Evolutionary conservation across 2,797 vertebrate species (phyloP), one percentile per base, ranked within the genome.

Genomic region (Emys orbicularis): DNA sequence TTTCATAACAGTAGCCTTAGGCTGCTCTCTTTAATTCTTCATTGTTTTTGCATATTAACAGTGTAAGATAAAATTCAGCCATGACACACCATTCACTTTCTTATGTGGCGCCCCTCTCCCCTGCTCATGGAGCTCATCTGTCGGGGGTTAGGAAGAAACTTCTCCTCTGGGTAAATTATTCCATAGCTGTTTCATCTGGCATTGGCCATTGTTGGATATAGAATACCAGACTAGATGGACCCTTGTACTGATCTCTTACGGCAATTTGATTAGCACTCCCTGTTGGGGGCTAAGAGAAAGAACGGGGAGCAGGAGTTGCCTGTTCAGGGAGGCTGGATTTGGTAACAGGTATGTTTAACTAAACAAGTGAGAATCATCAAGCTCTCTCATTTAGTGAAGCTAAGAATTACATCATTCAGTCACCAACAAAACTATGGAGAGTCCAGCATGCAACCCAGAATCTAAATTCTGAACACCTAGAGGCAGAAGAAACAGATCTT

Each of bases 171-270:
- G 11, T 89, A 87, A 83, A 52, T 81, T 41, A 12, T 11, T 87
- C n/a, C 65, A 5, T 68, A 23, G 15, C 57, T 83, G 0, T 44
- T 81, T 59, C 84, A 52, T 79, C 74, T 47, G 50, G 5, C 25
- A 27, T n/a, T 37, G 49, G 34, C 79, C 21, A 41, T 72, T 37
- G n/a, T 12, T 76, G 9, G 44, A 16, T 12, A 29, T 23, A 27
- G 0, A 37, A 13, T 79, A 79, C 3, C 0, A 1, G 72, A 72
- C n/a, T 81, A 93, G 57, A 34, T 0, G 0, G 3, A 80, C 47
- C 47, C 37, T 34, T 4, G 41, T 27, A 37, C 74, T 49, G 25
- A 13, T 5, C 12, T 29, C 68, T 84, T 82, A 84, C 21, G 81
- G 57, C 59, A 85, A 94, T 29, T 77, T 49, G 77, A 54, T 37